Base-by-base conservation (phyloP, 1,140 invertebrate species). In the Heliconius congener region DNA sequence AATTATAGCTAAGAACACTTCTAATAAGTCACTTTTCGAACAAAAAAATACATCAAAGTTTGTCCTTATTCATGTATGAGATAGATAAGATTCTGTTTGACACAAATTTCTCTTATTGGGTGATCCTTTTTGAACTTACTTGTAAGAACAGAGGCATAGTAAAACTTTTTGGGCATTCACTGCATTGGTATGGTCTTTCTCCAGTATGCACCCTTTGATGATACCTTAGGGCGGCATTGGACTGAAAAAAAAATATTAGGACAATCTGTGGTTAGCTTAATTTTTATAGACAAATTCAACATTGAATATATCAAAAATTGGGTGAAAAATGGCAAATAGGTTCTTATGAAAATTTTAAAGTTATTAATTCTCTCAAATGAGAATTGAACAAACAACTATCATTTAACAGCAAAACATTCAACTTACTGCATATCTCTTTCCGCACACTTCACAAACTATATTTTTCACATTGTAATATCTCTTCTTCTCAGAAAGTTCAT, bases 131-230 rank as follows among this genome's bases (percentile, higher is more conserved):
- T 74, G 0, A 30, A 18, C 11, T 83, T 81, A 90, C 89, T 86
- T 94, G 94, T 30, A 95, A 74, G 79, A 93, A 92, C n/a, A 91
- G 88, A 4, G 91, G 94, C 87, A 95, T 92, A 4, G 93, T 93
- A 85, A 95, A 66, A 66, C 60, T 91, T 79, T 95, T 95, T 9
- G 89, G 84, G 82, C 95, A 95, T 50, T 90, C 55, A 2, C 84
- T 83, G 74, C 95, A 95, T 5, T 91, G 81, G 85, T 95, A 95
- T 0, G 95, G 95, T 57, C 95, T 89, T 84, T 95, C 95, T 0
- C 90, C 90, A 0, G 90, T 90, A 79, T 92, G 90, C 0, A 87
- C 81, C 1, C 89, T 81, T 78, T 90, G 90, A 74, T 92, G 90
- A 60, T 92, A 92, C 3, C 82, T 79, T 0, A 91, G 77, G 0